phyloP scores from a whole-genome alignment of 1,140 invertebrate species.

The Bilobella aurantiaca region DNA sequence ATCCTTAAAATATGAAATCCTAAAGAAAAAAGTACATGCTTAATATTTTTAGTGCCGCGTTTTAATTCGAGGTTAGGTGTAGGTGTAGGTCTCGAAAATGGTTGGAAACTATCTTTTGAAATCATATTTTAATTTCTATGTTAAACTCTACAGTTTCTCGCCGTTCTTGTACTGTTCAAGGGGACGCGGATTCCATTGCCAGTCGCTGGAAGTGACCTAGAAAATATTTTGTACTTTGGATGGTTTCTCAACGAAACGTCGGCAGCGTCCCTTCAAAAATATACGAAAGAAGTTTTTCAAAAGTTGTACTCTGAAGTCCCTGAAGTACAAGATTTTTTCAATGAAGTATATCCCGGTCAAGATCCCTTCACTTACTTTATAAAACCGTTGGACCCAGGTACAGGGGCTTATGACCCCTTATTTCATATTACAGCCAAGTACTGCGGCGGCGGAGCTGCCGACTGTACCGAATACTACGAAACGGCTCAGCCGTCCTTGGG shows the following conservation, averaged over 20 bases:
- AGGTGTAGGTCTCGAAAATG: no score
- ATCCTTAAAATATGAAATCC: no score
- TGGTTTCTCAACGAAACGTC: slow-evolving; percentile 13
- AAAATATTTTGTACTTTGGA: slow-evolving; percentile 19
- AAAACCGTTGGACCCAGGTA: slow-evolving; percentile 28
- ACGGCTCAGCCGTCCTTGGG: neutral
- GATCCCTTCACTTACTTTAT: slow-evolving; percentile 15
- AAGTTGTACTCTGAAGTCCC: slow-evolving; percentile 6
- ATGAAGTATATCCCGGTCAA: neutral
- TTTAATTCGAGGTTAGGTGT: no score
- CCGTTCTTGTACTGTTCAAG: no score
- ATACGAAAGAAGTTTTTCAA: slow-evolving; percentile 6
- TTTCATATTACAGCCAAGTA: slow-evolving; percentile 29
- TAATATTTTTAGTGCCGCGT: no score
- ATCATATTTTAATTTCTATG: no score
- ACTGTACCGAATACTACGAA: slow-evolving; percentile 9
- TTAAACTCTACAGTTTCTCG: no score
- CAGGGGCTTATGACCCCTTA: slow-evolving; percentile 19
- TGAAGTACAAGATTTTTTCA: slow-evolving; percentile 10
- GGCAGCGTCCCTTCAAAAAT: slow-evolving; percentile 7
- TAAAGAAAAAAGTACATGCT: no score
- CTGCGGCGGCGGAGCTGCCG: slow-evolving; percentile 14
- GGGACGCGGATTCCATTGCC: no score
- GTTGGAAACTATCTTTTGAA: no score
- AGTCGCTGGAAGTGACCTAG: no score